Evolutionary conservation across 2,888 invertebrate species (phyloP), one percentile per base, ranked within the genome.

Genomic region (Hirudinaria manillensis): DNA sequence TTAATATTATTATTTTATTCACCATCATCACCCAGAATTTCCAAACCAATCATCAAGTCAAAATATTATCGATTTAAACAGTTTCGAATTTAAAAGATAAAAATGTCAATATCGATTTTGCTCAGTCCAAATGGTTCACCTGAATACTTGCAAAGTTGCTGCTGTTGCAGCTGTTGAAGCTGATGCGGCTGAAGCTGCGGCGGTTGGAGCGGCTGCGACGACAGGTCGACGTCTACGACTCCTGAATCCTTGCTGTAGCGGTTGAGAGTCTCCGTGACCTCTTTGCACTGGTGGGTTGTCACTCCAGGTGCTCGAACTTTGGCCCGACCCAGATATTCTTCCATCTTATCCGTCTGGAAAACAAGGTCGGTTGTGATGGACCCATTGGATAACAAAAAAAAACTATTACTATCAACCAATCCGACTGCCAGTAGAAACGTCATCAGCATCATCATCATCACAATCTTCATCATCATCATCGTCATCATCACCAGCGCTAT

Each of bases 271-370:
- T 82, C 68, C 16, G 32, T 80, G 66, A 83, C 84, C 75, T 84
- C 84, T 77, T 82, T 83, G 78, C 76, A 77, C 75, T 93, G 89
- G 85, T 93, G 93, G 72, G 70, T 78, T 16, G 55, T 73, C 16
- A 61, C 55, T 29, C 72, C 61, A 10, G 72, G 36, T 36, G 65
- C 77, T 77, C 75, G 34, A 79, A 81, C 79, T 72, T 84, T 91
- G 82, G 93, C 92, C 75, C 94, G 89, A 81, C 93, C 93, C 78
- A 96, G 87, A 84, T 96, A 96, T 0, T 92, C 92, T 86, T 96
- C 96, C 80, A 97, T 94, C 81, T 97, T 88, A 84, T 97, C 88
- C 80, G 92, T 91, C 73, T 73, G 73, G 51, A 51, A 34, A 24
- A 71, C 2, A 19, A 71, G n/a, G n/a, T n/a, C 51, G 36, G 27